Evolutionary conservation across 1,140 invertebrate species (phyloP).

Genomic region (Phymastichus coffea): DNA sequence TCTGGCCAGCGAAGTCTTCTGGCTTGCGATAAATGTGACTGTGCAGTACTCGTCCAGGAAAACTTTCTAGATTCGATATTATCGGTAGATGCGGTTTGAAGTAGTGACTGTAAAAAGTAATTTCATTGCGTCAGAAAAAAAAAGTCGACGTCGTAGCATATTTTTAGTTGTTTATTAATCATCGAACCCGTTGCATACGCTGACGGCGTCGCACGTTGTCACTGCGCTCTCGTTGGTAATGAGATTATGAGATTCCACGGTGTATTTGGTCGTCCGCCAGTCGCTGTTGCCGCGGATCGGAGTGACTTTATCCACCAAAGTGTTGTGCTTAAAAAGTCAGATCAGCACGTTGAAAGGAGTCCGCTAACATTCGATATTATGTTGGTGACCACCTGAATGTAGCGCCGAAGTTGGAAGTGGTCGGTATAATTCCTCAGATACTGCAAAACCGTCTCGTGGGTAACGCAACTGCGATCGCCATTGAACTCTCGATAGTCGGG

Average conservation of each 20-base stretch:
- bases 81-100: constrained; percentile 62
- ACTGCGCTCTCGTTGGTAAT: constrained; percentile 39
- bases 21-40: constrained; percentile 68
- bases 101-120: constrained; percentile 65
- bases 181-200: constrained; percentile 66
- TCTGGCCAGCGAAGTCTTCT: constrained; percentile 58
- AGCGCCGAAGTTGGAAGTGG: constrained; percentile 56
- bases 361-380: too few species aligned
- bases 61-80: constrained; percentile 59
- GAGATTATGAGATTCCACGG: constrained; percentile 49
- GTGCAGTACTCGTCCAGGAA: constrained; percentile 63
- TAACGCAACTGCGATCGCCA: constrained; percentile 58
- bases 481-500: constrained; percentile 64
- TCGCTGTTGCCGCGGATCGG: constrained; percentile 28
- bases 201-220: constrained; percentile 61
- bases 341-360: too few species aligned
- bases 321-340: constrained; percentile 15
- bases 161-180: not conserved
- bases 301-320: constrained; percentile 43
- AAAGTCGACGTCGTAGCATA: not conserved
- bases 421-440: constrained; percentile 66
- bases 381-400: constrained; percentile 63
- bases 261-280: constrained; percentile 36
- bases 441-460: constrained; percentile 61
- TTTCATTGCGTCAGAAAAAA: too few species aligned